Base-by-base conservation (phyloP, 2,797 vertebrate species). In the Sarcoramphus papa region DNA sequence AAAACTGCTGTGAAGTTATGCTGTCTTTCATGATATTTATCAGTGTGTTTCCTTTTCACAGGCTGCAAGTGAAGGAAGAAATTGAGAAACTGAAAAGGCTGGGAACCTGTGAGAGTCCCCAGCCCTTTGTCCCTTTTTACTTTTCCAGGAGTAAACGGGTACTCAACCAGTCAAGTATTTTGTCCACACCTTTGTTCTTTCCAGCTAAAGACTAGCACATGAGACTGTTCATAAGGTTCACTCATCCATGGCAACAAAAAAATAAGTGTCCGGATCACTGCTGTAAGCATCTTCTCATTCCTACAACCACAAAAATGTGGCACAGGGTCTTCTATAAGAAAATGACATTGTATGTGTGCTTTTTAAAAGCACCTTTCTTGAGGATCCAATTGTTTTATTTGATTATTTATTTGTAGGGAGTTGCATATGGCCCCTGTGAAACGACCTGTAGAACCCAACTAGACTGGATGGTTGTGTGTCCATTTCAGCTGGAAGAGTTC, bases 391-490 rank as follows among this genome's bases (percentile, higher is more conserved):
- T 41, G 11, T 12, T 73, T 65, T 43, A 24, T 0, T 1, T 51
- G 59, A 24, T 80, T 43, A 31, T 17, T 63, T 35, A 23, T 68
- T 56, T 68, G 14, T 7, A 65, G 19, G 35, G 28, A 72, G 21
- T 5, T 64, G 41, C 6, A 0, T 8, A 21, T 3, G 24, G 24
- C 5, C 51, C 20, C 37, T 50, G 21, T n/a, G 41, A 80, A 62
- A 12, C 0, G 0, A 47, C 5, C 11, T 51, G 31, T 37, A 72
- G n/a, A 63, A 47, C 56, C 6, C 80, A 88, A 0, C 27, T 75
- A 51, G 45, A 30, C 14, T 45, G 47, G 14, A 9, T 9, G 25
- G 21, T 2, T 68, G 5, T 75, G 62, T 48, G n/a, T 18, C 70
- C 56, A 14, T 33, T 87, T 53, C 56, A 40, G 7, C 30, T 63